Conservation (phyloP, 2,113 vertebrate species). For the Corythoichthys haematopterus region DNA sequence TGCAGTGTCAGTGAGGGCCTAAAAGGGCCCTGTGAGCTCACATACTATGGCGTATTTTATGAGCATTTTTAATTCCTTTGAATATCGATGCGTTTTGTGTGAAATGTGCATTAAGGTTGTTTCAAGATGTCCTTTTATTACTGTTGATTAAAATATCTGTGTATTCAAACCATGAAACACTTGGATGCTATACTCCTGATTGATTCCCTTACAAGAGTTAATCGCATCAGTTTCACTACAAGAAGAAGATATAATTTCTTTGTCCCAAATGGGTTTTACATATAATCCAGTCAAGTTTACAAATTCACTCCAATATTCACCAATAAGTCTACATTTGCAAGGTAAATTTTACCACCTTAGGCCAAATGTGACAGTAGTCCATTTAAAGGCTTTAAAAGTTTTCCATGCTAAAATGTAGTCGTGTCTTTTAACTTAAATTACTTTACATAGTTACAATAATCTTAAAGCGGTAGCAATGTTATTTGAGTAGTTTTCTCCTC, state of each 20-base stretch:
- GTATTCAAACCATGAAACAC: not conserved
- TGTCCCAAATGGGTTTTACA: not conserved
- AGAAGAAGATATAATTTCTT: not conserved
- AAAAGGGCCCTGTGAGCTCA: conserved; percentile 66
- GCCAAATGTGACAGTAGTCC: not conserved
- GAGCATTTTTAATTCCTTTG: not conserved
- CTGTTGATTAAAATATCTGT: conserved; percentile 11
- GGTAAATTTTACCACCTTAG: not conserved
- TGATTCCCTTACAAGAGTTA: not conserved
- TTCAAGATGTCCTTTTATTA: conserved; percentile 5
- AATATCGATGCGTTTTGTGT: not conserved
- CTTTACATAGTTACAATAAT: not conserved
- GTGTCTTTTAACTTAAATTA: not conserved
- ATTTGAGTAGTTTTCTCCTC: not conserved
- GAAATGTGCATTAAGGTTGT: not conserved
- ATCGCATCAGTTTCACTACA: not conserved
- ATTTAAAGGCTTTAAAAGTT: not conserved
- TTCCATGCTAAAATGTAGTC: not conserved
- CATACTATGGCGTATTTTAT: conserved; percentile 71
- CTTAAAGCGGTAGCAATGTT: not conserved
- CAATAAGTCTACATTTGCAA: not conserved
- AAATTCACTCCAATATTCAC: not conserved
- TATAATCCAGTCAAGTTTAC: not conserved
- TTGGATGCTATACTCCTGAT: not conserved
- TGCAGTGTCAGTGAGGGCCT: conserved; percentile 67